Evolutionary conservation across 2,888 invertebrate genomes (phyloP).

Genomic region (Phyto melanocephala): DNA sequence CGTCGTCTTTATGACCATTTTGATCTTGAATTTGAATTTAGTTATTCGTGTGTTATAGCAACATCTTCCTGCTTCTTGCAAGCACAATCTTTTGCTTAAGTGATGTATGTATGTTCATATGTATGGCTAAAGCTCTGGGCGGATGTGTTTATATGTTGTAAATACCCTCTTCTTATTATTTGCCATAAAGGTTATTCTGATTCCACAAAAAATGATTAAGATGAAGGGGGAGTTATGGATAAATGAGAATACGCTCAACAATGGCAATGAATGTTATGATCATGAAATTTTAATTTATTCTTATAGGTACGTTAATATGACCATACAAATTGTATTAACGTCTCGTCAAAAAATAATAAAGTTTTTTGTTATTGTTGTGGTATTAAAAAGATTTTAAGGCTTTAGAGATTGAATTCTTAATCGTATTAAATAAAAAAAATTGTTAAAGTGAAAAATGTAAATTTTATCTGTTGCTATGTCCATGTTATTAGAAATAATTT

Average conservation of each 20-base stretch:
- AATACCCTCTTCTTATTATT: slow-evolving; percentile 37
- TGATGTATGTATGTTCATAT: slow-evolving; percentile 8
- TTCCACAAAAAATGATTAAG: slow-evolving; percentile 28
- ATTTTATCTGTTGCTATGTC: too few species aligned
- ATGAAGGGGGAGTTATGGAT: neutral
- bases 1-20: slow-evolving; percentile 61
- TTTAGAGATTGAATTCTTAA: too few species aligned
- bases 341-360: slow-evolving; percentile 26
- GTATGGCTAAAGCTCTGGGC: slow-evolving; percentile 55
- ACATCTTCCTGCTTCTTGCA: slow-evolving; percentile 43
- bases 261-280: slow-evolving; percentile 49
- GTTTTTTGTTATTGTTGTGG: neutral
- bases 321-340: slow-evolving; percentile 49
- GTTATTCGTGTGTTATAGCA: slow-evolving; percentile 44
- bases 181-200: slow-evolving; percentile 31
- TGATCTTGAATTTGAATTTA: slow-evolving; percentile 65
- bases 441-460: too few species aligned
- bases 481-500: too few species aligned
- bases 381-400: neutral
- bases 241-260: slow-evolving; percentile 13
- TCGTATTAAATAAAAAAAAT: too few species aligned
- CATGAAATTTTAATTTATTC: slow-evolving; percentile 63
- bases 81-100: neutral
- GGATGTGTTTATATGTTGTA: slow-evolving; percentile 58
- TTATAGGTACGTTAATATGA: slow-evolving; percentile 30